Base-by-base conservation (phyloP, 2,113 vertebrate genomes). In the Ictidomys tridecemlineatus region DNA sequence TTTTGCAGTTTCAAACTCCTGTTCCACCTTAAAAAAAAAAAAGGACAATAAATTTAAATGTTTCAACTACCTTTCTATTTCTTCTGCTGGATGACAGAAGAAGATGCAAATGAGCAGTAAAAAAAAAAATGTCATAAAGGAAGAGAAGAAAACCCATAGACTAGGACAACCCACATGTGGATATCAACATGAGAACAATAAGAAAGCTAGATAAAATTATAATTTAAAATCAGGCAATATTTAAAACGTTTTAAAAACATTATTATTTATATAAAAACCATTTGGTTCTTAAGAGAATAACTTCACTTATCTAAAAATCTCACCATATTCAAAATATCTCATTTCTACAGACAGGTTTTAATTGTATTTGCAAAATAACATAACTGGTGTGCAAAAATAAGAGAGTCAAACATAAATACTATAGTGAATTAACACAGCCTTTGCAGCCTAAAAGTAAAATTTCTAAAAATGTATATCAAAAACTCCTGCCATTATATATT, bases 1-100 rank as follows among this genome's bases (percentile, higher is more conserved):
- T 93, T 92, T 85, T 78, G 34, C 32, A 90, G 51, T 82, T 96
- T 89, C 63, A 97, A 95, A 86, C 89, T 84, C 53, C 56, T 97
- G 4, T 24, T 6, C 16, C 24, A 76, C 1, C 30, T 93, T 56
- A 51, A 56, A 93, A 8, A 72, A 74, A n/a, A n/a, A 56, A 83
- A 83, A n/a, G 22, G 53, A 85, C 5, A 93, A 63, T 93, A 93
- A 96, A 93, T 78, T 34, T n/a, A 16, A 74, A 8, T 32, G 70
- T 88, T 93, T 96, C 82, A 91, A 87, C 72, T 84, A 89, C 20
- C 51, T 65, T 53, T 88, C 91, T 77, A 92, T 78, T 86, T 94
- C 16, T 22, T 86, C 37, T 58, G 45, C 32, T 56, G 20, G 37
- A 45, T 26, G 5, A 26, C 80, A 48, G 65, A 80, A 70, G 30